Conservation (phyloP, 2,888 invertebrate species). For the Parnassius glacialis region DNA sequence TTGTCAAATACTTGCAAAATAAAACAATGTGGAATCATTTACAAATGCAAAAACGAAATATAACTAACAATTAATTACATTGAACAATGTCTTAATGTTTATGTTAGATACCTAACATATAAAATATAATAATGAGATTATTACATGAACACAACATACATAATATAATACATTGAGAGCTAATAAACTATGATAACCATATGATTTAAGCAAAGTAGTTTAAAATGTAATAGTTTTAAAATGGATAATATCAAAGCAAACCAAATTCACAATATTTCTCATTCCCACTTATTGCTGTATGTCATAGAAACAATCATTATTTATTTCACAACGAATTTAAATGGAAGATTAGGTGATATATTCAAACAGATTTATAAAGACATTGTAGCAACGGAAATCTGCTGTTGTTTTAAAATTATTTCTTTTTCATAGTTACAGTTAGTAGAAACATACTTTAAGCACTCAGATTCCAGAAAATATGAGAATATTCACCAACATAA, state of each 20-base stretch:
- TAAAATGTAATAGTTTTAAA: not conserved
- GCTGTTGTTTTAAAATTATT: no score
- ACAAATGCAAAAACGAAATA: constrained; percentile 30
- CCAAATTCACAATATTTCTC: no score
- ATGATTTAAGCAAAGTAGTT: not conserved
- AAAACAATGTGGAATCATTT: constrained; percentile 23
- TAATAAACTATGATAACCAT: not conserved
- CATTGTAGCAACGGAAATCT: not conserved
- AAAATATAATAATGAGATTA: constrained; percentile 26
- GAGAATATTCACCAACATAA: not conserved
- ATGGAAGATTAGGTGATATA: not conserved
- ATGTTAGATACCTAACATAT: constrained; percentile 8
- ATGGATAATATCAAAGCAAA: not conserved
- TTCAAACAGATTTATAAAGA: not conserved
- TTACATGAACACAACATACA: constrained; percentile 11
- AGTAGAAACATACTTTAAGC: no score
- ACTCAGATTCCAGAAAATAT: no score
- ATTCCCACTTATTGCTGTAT: no score
- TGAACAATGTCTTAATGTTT: constrained; percentile 7
- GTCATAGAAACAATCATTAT: not conserved
- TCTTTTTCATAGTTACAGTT: no score
- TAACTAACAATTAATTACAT: constrained; percentile 11
- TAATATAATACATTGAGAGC: not conserved
- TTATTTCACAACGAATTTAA: not conserved
- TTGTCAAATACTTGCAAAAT: constrained; percentile 20